Conservation (phyloP, 2,113 vertebrate species). For the Lagopus muta region DNA sequence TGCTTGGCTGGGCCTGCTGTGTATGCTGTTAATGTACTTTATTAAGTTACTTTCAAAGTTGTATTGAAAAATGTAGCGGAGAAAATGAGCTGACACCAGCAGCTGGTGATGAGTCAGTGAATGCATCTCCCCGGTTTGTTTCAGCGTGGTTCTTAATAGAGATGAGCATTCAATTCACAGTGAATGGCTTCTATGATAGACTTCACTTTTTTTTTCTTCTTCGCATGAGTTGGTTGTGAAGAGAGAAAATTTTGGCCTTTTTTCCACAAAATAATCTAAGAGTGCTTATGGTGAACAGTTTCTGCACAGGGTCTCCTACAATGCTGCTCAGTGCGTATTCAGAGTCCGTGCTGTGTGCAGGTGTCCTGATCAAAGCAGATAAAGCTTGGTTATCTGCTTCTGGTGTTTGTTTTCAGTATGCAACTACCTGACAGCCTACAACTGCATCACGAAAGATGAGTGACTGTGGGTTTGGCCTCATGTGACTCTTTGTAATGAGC, state of each 20-base stretch:
- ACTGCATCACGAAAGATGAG: background rate
- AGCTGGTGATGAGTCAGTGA: conserved; percentile 3
- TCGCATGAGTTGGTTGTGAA: background rate
- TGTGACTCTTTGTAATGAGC: background rate
- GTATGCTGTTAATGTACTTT: background rate
- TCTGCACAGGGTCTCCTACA: background rate
- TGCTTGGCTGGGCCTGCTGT: background rate
- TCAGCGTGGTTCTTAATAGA: background rate
- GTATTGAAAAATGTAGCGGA: background rate
- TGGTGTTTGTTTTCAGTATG: background rate
- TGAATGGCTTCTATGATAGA: background rate
- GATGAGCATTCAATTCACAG: background rate
- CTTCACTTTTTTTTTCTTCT: background rate
- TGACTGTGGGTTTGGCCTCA: background rate
- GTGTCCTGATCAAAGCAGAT: background rate
- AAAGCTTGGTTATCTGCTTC: background rate
- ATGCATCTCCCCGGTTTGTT: background rate
- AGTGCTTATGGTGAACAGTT: background rate
- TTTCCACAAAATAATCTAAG: background rate
- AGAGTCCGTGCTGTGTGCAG: accelerated
- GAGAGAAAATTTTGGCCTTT: background rate
- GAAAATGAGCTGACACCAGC: background rate
- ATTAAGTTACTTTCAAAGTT: background rate
- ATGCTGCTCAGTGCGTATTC: background rate
- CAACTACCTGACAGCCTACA: background rate